Percentiles rank a stretch among this genome's conserved stretches.
phyloP scores from a whole-genome alignment of 2,888 invertebrate species.

The Hirtodrosophila duncani region DNA sequence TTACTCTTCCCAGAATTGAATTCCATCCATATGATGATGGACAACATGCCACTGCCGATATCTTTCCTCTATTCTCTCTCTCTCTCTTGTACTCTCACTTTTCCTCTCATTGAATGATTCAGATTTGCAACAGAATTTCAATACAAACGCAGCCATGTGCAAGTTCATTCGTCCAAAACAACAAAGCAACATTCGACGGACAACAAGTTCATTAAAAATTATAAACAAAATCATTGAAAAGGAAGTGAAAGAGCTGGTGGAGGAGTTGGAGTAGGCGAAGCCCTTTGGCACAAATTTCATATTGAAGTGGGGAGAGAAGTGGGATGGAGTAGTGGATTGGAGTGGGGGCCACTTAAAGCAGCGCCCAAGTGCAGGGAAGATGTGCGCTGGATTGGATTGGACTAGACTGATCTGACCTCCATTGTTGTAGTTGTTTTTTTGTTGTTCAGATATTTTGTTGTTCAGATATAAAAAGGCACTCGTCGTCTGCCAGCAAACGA shows the following conservation, averaged over 20 bases:
- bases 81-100: background rate
- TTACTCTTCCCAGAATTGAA: constrained; percentile 17
- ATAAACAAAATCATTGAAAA: constrained; percentile 55
- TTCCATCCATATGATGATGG: background rate
- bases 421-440: too few relatives aligned
- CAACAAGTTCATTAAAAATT: constrained; percentile 43
- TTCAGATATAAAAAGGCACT: too few relatives aligned
- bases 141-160: constrained; percentile 18
- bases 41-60: background rate
- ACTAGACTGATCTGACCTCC: too few relatives aligned
- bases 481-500: too few relatives aligned
- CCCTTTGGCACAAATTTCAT: constrained; percentile 22
- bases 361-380: too few relatives aligned
- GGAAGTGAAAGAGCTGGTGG: background rate
- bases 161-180: constrained; percentile 32
- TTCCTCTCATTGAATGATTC: constrained; percentile 10
- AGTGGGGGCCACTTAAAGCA: constrained; percentile 41
- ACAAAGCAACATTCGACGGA: too few relatives aligned
- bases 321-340: too few relatives aligned
- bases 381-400: too few relatives aligned
- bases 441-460: too few relatives aligned
- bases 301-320: constrained; percentile 37
- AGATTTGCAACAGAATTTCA: constrained; percentile 10
- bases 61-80: background rate
- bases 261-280: background rate